A percentile compares a stretch with the other conserved stretches of the same genome.
phyloP scores from a whole-genome alignment of 35 echinoderm and acorn worm species.

The Diadema setosum region DNA sequence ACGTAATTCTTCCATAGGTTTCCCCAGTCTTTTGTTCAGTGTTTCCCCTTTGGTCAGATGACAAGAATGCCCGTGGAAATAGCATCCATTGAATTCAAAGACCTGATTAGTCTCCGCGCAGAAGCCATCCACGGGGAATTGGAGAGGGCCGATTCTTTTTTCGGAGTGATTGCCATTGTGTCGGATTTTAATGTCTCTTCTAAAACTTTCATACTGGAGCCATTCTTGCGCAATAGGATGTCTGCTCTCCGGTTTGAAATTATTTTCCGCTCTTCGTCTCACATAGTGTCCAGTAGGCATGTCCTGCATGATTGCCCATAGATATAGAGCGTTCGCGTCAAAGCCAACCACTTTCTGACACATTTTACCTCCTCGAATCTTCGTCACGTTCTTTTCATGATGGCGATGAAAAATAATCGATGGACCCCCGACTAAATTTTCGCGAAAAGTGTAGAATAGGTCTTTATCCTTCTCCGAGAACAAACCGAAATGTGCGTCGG shows the following conservation, averaged over 20 bases:
- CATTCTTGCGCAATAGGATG: constrained; percentile 34
- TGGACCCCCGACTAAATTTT: constrained; percentile 31
- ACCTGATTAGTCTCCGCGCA: neutral
- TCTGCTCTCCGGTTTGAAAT: neutral
- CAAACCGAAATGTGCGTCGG: neutral
- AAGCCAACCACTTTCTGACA: constrained; percentile 41
- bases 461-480: constrained; percentile 47
- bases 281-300: constrained; percentile 43
- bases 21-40: neutral
- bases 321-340: constrained; percentile 63
- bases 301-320: constrained; percentile 18
- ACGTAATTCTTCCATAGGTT: neutral
- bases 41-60: neutral
- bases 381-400: neutral
- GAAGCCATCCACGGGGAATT: neutral
- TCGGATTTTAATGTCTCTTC: neutral
- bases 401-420: constrained; percentile 27
- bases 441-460: constrained; percentile 12
- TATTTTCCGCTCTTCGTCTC: neutral
- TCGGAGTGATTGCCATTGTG: neutral
- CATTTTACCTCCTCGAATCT: neutral
- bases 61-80: constrained; percentile 13
- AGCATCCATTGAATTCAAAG: constrained; percentile 36
- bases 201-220: constrained; percentile 18
- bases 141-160: neutral